A percentile compares a stretch with the other conserved stretches of the same genome.
These are phyloP conservation scores for Falco rusticolus DNA, from an alignment of 2,797 vertebrate genomes.

Conservation along the genomic window DNA sequence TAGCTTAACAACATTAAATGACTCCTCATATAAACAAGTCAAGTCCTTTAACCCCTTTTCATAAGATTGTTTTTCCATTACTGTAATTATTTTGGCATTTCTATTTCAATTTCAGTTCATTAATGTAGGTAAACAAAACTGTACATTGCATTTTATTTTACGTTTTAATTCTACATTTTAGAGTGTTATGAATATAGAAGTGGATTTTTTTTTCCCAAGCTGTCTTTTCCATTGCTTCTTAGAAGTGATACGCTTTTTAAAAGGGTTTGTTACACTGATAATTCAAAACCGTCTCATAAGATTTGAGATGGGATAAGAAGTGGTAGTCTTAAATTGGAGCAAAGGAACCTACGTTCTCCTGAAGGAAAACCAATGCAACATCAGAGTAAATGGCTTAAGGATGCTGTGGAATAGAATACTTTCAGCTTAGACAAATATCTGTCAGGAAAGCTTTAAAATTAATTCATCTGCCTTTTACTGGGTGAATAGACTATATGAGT, in stretches of 20 bases:
- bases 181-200: not conserved
- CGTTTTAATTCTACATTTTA: not conserved
- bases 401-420: not conserved
- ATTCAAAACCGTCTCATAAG: not conserved
- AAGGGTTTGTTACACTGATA: not conserved
- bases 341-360: not conserved
- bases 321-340: not conserved
- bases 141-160: not conserved
- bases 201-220: not conserved
- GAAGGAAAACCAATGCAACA: not conserved
- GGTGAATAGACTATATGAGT: not conserved
- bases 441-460: not conserved
- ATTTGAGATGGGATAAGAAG: not conserved
- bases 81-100: constrained; percentile 36
- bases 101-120: not conserved
- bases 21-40: constrained; percentile 9
- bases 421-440: not conserved
- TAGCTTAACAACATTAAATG: constrained; percentile 23
- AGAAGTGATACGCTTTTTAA: not conserved
- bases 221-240: not conserved
- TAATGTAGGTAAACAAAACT: not conserved
- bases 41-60: constrained; percentile 13
- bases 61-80: constrained; percentile 1
- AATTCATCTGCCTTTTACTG: not conserved
- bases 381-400: not conserved